Conservation (phyloP, 1,140 invertebrate species). For the Hycleus cichorii region DNA sequence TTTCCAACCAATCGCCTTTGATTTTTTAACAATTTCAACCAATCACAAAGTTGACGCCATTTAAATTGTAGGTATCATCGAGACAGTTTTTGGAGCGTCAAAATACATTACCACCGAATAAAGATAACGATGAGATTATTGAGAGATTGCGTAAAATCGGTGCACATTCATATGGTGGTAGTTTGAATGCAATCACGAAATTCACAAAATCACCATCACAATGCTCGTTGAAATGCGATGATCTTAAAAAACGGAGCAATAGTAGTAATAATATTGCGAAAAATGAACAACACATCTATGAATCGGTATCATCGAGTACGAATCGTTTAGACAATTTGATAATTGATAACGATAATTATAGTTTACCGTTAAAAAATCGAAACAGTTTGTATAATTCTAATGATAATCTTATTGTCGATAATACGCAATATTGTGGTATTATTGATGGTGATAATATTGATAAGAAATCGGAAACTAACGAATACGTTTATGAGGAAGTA, state of each 20-base stretch:
- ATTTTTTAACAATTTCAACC: no score
- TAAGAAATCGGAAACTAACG: background rate
- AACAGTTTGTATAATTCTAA: background rate
- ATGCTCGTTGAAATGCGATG: background rate
- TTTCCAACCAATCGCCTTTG: no score
- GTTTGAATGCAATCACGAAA: constrained; percentile 3
- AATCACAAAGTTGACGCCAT: no score
- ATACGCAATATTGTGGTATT: background rate
- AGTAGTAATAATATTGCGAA: background rate
- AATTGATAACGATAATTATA: constrained; percentile 7
- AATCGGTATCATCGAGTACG: constrained; percentile 7
- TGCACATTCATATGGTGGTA: constrained; percentile 24
- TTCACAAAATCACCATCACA: background rate
- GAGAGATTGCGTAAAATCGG: constrained; percentile 28
- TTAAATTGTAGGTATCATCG: background rate
- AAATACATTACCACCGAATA: constrained; percentile 19
- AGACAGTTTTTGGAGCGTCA: constrained; percentile 13
- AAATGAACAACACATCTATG: constrained; percentile 13
- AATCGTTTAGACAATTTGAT: background rate
- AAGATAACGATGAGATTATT: constrained; percentile 16
- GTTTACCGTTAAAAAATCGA: background rate
- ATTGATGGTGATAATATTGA: background rate
- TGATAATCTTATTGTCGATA: background rate
- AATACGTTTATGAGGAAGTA: background rate
- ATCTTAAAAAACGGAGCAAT: background rate